Evolutionary conservation across 2,797 vertebrate species (phyloP).

Genomic region (Rallus crepitans): DNA sequence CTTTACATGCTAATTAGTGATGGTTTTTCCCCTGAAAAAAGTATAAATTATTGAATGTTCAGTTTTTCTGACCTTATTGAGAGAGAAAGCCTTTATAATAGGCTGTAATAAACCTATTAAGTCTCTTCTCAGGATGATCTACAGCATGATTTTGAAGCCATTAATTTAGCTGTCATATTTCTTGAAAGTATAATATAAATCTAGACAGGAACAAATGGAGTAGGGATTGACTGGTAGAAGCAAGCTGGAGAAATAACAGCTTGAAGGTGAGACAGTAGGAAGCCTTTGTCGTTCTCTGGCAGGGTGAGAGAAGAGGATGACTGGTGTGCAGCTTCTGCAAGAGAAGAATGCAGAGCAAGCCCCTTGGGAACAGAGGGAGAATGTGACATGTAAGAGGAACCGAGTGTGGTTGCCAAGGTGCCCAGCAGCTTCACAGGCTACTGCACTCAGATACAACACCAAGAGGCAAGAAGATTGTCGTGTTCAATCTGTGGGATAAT

Average conservation of each 20-base stretch:
- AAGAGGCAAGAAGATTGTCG: not conserved
- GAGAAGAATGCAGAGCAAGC: not conserved
- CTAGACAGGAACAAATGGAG: not conserved
- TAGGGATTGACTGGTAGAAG: not conserved
- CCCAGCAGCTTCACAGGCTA: not conserved
- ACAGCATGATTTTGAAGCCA: not conserved
- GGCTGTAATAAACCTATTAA: not conserved
- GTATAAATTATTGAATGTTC: not conserved
- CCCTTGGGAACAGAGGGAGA: not conserved
- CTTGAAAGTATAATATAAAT: not conserved
- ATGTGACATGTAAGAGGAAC: not conserved
- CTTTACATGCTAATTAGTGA: not conserved
- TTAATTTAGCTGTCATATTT: conserved; percentile 5
- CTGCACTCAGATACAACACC: not conserved
- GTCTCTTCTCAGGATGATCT: not conserved
- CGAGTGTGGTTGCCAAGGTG: not conserved
- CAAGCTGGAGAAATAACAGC: not conserved
- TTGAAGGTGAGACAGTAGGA: not conserved
- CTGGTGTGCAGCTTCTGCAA: not conserved
- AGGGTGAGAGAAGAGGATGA: not conserved
- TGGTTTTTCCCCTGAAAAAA: not conserved
- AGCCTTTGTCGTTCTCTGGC: not conserved
- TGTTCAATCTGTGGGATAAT: not conserved
- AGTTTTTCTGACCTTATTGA: not conserved
- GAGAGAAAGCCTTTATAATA: not conserved